Evolutionary conservation across 2,113 vertebrate species (phyloP).

Genomic region (Pteropus alecto): DNA sequence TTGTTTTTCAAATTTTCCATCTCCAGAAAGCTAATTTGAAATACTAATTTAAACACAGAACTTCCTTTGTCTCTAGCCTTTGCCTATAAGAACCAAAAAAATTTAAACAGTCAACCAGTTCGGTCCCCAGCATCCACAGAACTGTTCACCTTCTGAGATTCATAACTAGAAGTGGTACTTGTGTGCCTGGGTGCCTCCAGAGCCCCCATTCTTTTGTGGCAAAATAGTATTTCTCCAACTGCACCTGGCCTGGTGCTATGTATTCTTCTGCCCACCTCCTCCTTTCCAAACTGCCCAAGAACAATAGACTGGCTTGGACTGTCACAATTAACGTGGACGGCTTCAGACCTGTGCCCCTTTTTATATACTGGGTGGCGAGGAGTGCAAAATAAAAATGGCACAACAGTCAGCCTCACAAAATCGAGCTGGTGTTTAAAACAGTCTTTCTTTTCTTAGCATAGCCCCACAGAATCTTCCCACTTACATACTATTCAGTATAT

Average conservation of each 20-base stretch:
- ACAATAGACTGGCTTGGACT: neutral
- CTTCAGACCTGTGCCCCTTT: neutral
- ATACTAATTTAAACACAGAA: neutral
- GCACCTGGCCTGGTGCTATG: accelerated
- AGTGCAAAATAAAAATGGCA: neutral
- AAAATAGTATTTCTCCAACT: neutral
- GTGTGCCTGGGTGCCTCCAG: neutral
- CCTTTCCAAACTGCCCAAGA: neutral
- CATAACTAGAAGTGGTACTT: neutral
- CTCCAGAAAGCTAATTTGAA: constrained; percentile 35
- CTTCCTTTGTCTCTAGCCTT: neutral
- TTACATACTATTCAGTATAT: neutral
- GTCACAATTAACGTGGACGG: neutral
- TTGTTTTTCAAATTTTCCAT: neutral
- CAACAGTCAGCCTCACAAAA: neutral
- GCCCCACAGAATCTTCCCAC: neutral
- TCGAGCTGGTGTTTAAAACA: neutral
- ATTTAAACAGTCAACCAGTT: neutral
- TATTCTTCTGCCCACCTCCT: neutral
- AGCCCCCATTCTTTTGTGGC: neutral
- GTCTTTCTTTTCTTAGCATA: neutral
- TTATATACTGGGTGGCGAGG: neutral
- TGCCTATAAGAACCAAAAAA: neutral
- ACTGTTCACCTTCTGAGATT: neutral
- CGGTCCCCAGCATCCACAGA: neutral